Evolutionary conservation across 2,113 vertebrate genomes (phyloP).

Genomic region (Acrocephalus kingi): DNA sequence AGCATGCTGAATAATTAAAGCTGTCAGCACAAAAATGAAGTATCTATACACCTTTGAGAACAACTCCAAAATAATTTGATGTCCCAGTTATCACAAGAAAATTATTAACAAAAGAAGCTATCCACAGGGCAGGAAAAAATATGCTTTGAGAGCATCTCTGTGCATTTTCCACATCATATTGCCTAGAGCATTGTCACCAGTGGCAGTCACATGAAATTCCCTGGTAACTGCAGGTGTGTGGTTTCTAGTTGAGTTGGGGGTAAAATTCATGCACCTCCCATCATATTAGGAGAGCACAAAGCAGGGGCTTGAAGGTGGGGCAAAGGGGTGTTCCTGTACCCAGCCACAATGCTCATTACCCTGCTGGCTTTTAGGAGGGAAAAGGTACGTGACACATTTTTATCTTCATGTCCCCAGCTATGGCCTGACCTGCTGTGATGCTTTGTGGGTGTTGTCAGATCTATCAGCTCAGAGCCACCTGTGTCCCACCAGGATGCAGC

Average conservation of each 20-base stretch:
- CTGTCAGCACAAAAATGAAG: constrained; percentile 22
- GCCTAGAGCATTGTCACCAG: background rate
- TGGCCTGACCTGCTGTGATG: background rate
- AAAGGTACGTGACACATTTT: accelerated
- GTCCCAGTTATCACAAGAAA: background rate
- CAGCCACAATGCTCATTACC: background rate
- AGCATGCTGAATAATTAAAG: constrained; percentile 42
- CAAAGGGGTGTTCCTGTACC: background rate
- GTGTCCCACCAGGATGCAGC: background rate
- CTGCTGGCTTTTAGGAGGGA: background rate
- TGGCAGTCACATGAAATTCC: background rate
- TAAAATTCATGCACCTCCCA: background rate
- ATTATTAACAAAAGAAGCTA: background rate
- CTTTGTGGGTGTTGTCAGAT: background rate
- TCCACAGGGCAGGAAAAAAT: background rate
- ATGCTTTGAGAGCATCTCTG: background rate
- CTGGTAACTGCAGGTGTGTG: background rate
- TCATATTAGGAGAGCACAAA: background rate
- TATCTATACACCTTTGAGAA: constrained; percentile 17
- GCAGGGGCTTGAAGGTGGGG: background rate
- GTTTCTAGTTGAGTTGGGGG: background rate
- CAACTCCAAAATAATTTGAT: constrained; percentile 37
- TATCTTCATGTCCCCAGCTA: background rate
- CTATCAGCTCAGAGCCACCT: accelerated
- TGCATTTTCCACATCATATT: background rate